Base-by-base conservation (phyloP, 2,113 vertebrate species). In the Albula glossodonta region DNA sequence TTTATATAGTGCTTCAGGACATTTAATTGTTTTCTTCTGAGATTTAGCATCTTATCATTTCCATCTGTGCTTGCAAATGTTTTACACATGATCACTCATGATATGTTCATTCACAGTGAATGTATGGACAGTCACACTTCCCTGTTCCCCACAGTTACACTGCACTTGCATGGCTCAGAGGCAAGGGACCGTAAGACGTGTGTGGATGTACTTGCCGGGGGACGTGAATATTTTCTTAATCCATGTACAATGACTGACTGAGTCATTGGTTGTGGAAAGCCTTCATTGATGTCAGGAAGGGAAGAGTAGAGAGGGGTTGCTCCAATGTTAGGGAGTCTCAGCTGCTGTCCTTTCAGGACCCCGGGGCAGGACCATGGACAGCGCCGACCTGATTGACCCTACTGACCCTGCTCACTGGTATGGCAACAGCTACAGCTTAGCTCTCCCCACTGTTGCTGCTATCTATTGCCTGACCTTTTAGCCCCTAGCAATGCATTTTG, bases 131-230 rank as follows among this genome's bases (percentile, higher is more conserved):
- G 70, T 83, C 60, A 87, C 86, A 53, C 82, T 83, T 63, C 85
- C 13, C 51, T 15, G 50, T 87, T 25, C 48, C 48, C 78, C 13
- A 80, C 57, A 81, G 53, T 87, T 60, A 90, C 84, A 5, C 63
- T 87, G 91, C 95, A 95, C 94, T 95, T 96, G 95, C 92, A 93
- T 94, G 91, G 94, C 93, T 93, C 87, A 84, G 70, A 94, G 92
- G 91, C 91, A 86, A 89, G 89, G 89, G 91, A 89, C 88, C 92
- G 86, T 91, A 91, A 85, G 84, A 90, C 84, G 57, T 87, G 78
- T 74, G 83, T 86, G 80, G 86, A 82, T 91, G 87, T 87, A 87
- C 87, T 86, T 86, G 89, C 90, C 88, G 49, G 89, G 90, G 93
- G 90, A 41, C 91, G 91, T 91, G 74, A 87, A 87, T 89, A 87